Evolutionary conservation across 2,888 invertebrate genomes (phyloP).

Genomic region (Melinaea marsaeus): DNA sequence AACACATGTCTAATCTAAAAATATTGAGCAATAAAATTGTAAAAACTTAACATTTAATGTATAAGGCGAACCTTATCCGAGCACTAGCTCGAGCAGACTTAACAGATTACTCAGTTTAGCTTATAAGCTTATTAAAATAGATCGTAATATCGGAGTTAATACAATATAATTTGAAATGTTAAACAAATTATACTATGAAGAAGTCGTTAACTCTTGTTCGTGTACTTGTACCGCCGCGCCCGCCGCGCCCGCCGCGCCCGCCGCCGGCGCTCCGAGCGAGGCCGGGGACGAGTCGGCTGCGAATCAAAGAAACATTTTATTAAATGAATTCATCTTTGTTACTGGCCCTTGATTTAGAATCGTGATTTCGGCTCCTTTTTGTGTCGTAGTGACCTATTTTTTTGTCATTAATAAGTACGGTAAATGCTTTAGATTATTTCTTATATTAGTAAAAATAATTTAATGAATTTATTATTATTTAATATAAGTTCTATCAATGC

Average conservation of each 20-base stretch:
- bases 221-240: slow-evolving; percentile 13
- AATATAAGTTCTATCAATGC: no score
- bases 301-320: slow-evolving; percentile 27
- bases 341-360: slow-evolving; percentile 13
- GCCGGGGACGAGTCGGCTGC: slow-evolving; percentile 8
- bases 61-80: neutral
- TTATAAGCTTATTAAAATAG: slow-evolving; percentile 4
- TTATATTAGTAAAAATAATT: no score
- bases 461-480: no score
- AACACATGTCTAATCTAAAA: no score
- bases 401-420: neutral
- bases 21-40: neutral
- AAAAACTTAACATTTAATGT: neutral
- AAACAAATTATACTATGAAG: slow-evolving; percentile 2
- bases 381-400: neutral
- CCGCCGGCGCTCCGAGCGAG: slow-evolving; percentile 16
- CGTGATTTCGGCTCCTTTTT: slow-evolving; percentile 16
- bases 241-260: slow-evolving; percentile 18
- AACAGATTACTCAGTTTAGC: neutral
- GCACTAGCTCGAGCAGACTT: neutral
- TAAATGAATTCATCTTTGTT: slow-evolving; percentile 19
- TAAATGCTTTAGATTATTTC: no score
- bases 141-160: neutral
- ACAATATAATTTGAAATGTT: slow-evolving; percentile 3
- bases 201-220: slow-evolving; percentile 6